These are phyloP conservation scores for Ormia ochracea DNA, from an alignment of 2,888 invertebrate genomes.

Conservation along the genomic window DNA sequence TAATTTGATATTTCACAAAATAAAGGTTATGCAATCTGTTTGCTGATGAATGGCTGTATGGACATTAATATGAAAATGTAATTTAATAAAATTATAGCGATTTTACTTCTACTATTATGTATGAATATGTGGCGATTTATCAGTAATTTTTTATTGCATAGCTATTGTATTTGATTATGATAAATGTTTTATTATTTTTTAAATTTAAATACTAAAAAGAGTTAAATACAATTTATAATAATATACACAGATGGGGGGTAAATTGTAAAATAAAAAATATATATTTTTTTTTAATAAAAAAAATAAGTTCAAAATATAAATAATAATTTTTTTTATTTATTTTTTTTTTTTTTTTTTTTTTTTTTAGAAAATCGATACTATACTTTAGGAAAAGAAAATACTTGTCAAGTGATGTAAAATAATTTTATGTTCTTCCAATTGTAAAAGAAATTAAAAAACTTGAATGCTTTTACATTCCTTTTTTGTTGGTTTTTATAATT, in stretches of 20 bases:
- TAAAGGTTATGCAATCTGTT: slow-evolving; percentile 51
- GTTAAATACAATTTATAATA: slow-evolving; percentile 23
- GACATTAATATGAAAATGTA: slow-evolving; percentile 16
- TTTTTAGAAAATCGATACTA: background rate
- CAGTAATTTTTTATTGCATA: slow-evolving; percentile 36
- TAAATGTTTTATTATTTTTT: background rate
- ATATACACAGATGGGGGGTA: slow-evolving; percentile 24
- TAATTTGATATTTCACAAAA: slow-evolving; percentile 60
- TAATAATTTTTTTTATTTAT: too few species aligned
- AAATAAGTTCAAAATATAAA: background rate
- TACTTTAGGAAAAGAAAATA: background rate
- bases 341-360: too few species aligned
- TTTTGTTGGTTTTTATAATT: too few species aligned
- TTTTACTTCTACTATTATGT: too few species aligned
- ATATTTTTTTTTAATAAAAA: too few species aligned
- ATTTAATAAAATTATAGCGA: background rate
- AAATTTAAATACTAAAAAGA: background rate
- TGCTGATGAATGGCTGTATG: background rate
- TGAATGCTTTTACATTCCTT: background rate
- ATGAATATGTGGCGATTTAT: slow-evolving; percentile 40
- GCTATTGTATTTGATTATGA: slow-evolving; percentile 14
- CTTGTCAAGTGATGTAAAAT: background rate
- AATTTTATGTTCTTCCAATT: background rate
- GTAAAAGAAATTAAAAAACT: background rate
- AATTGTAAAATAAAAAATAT: background rate